phyloP scores from a whole-genome alignment of 2,888 invertebrate genomes.

The Panzeria rudis region DNA sequence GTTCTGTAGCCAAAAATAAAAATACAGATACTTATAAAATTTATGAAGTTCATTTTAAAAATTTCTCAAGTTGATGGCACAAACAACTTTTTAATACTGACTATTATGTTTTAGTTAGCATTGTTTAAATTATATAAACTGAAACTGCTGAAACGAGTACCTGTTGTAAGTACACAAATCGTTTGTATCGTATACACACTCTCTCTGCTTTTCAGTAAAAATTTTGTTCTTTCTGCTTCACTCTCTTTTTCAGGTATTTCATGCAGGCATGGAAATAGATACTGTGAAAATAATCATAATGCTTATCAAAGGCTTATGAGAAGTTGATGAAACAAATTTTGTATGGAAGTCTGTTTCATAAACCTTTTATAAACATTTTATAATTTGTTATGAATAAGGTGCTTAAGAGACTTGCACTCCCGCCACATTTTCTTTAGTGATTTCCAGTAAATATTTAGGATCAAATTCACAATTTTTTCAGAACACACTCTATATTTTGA shows the following conservation, averaged over 20 bases:
- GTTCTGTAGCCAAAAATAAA: not conserved
- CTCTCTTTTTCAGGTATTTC: not conserved
- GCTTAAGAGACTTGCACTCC: no score
- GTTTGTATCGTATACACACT: not conserved
- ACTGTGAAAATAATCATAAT: no score
- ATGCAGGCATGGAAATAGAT: not conserved
- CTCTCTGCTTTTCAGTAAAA: not conserved
- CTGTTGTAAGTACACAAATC: no score
- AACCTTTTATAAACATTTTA: no score
- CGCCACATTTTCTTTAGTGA: no score
- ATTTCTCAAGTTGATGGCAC: not conserved
- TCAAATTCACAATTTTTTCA: no score
- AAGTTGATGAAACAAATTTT: no score
- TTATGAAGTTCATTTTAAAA: constrained; percentile 11
- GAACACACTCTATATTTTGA: no score
- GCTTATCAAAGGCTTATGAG: no score
- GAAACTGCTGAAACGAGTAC: not conserved
- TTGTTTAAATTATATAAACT: not conserved
- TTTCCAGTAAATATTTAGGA: no score
- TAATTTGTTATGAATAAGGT: no score
- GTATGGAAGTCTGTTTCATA: no score
- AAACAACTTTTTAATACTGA: constrained; percentile 24
- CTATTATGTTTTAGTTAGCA: not conserved
- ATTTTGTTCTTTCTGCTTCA: not conserved
- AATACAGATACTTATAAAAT: not conserved